Evolutionary conservation across 23 tunicate species (phyloP), one percentile per base, ranked within the genome.

Genomic region (Ascidia mentula): DNA sequence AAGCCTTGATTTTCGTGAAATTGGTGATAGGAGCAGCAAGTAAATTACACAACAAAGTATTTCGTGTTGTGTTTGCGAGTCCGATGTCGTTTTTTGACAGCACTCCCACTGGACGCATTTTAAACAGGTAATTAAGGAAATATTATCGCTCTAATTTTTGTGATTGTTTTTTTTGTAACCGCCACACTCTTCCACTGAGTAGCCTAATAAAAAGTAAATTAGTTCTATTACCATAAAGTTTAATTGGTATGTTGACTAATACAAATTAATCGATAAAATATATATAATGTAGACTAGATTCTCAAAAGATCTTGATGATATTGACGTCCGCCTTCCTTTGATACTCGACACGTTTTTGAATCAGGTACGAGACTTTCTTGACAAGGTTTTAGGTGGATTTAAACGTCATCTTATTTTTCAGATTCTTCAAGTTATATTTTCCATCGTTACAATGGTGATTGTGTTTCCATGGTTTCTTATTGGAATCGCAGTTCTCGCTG

Each of bases 391-490:
- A 42, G 15, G 12, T 15, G 15, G 15, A 42, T 42, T 12, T 42
- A 9, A 42, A n/a, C n/a, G 7, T n/a, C n/a, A n/a, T n/a, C n/a
- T n/a, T n/a, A n/a, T n/a, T 42, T 40, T 78, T 40, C 82, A 85
- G 89, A 45, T 45, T 34, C 73, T 79, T 38, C 37, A 84, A 34
- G 69, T 93, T 20, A 1, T 88, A 13, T 93, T 93, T 40, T 74
- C 93, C 38, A 60, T 93, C 12, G 72, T 84, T 26, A 85, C 98
- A 18, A 93, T 93, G 72, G 86, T 84, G 18, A 36, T 80, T 31
- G 98, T 93, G 32, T 93, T 93, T 75, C 98, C 98, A 22, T 92
- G 95, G 84, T 93, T 93, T 80, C 60, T 79, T 18, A 76, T 93
- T 76, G 89, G 80, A 8, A 60, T 88, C 26, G 81, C 60, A 18